These are phyloP conservation scores for Tipula unca DNA, from an alignment of 2,888 invertebrate species.

Conservation along the genomic window DNA sequence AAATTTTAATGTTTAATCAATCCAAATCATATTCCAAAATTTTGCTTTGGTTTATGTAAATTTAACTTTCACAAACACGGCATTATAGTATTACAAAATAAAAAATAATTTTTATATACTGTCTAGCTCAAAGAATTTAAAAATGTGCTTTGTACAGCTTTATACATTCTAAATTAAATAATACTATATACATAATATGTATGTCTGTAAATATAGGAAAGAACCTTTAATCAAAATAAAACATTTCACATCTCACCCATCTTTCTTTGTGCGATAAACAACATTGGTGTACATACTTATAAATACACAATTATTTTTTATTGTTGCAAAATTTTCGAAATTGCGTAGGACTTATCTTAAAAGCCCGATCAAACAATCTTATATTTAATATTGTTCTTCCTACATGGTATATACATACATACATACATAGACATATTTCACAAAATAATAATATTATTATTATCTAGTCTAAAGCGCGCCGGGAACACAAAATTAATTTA, in stretches of 20 bases:
- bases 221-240: background rate
- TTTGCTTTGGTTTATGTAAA: too few relatives aligned
- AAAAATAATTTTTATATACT: too few relatives aligned
- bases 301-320: background rate
- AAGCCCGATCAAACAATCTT: background rate
- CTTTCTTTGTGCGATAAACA: background rate
- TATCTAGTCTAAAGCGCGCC: background rate
- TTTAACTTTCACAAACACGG: too few relatives aligned
- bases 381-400: background rate
- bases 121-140: too few relatives aligned
- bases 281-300: background rate
- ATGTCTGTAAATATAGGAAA: too few relatives aligned
- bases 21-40: too few relatives aligned
- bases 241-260: background rate
- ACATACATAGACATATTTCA: background rate
- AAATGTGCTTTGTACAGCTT: too few relatives aligned
- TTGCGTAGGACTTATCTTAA: background rate
- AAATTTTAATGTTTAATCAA: too few relatives aligned
- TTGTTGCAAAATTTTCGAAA: background rate
- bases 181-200: too few relatives aligned
- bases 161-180: too few relatives aligned
- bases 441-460: too few relatives aligned
- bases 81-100: too few relatives aligned
- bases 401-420: background rate
- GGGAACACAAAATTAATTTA: background rate